Conservation (phyloP, 1,140 invertebrate species). For the Apis mellifera region Amel_HAv3.1 CM009939.2:2223001-2223500, state of each 20-base stretch:
- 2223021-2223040: neutral
- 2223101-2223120: neutral
- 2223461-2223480: neutral
- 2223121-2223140: neutral
- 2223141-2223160: neutral
- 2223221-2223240: slow-evolving; percentile 32
- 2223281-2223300: slow-evolving; percentile 8
- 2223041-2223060: neutral
- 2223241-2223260: slow-evolving; percentile 24
- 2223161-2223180: too few relatives aligned
- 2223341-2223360: neutral
- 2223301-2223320: slow-evolving; percentile 22
- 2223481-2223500: neutral
- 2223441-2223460: neutral
- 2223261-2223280: slow-evolving; percentile 13
- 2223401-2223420: slow-evolving; percentile 18
- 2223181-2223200: slow-evolving; percentile 41
- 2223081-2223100: neutral
- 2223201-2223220: slow-evolving; percentile 29
- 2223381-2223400: neutral
- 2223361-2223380: neutral
- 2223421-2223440: neutral
- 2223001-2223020: too few relatives aligned
- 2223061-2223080: neutral
- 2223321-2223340: neutral